phyloP scores from a whole-genome alignment of 2,797 vertebrate genomes.

The Pipistrellus kuhlii region DNA sequence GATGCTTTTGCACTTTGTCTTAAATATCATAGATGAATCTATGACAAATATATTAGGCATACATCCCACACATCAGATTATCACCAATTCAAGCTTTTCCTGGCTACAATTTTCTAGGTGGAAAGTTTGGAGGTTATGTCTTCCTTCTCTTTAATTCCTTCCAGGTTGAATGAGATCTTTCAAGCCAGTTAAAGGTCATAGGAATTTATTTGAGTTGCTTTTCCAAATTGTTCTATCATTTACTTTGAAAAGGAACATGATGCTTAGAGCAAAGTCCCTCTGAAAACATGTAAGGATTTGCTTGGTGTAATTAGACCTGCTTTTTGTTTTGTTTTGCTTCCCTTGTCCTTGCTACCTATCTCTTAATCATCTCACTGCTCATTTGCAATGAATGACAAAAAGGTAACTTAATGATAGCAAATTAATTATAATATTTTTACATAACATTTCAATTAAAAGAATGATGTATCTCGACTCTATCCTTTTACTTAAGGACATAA shows the following conservation, averaged over 20 bases:
- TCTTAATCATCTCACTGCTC: conserved; percentile 10
- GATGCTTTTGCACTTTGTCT: background rate
- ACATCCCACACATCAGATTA: background rate
- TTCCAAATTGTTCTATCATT: background rate
- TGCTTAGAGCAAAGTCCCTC: background rate
- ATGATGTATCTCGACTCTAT: background rate
- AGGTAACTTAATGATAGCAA: conserved; percentile 28
- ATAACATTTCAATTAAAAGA: background rate
- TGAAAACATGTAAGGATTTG: background rate
- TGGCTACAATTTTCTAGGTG: background rate
- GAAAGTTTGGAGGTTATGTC: background rate
- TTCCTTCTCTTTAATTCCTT: conserved; percentile 16
- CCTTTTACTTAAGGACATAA: background rate
- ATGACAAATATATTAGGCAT: conserved; percentile 6
- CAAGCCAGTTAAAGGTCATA: background rate
- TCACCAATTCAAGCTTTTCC: background rate
- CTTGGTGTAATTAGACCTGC: background rate
- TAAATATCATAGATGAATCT: background rate
- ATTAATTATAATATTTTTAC: background rate
- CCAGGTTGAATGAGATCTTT: background rate
- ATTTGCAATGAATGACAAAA: conserved; percentile 10
- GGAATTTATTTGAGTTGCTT: background rate
- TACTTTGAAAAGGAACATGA: conserved; percentile 1
- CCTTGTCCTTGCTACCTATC: background rate
- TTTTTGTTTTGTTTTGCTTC: background rate